phyloP scores from a whole-genome alignment of 2,797 vertebrate species.

The Hyperoplus immaculatus region DNA sequence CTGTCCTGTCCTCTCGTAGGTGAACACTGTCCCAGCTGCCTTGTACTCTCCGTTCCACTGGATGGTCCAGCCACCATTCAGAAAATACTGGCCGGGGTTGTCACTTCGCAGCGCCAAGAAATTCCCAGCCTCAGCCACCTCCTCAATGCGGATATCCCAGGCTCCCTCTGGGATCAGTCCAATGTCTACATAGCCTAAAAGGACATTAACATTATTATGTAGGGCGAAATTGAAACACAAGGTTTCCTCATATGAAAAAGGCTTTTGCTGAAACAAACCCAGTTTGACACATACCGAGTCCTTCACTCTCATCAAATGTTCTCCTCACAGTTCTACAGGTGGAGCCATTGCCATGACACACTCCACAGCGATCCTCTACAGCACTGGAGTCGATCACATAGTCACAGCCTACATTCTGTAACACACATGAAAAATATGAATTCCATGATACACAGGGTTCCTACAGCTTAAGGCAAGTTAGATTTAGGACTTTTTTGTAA shows the following conservation, averaged over 20 bases:
- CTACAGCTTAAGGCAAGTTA: background rate
- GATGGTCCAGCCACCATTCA: constrained; percentile 96
- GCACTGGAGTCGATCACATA: constrained; percentile 92
- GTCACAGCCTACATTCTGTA: constrained; percentile 95
- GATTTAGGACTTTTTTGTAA: background rate
- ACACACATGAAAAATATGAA: constrained; percentile 37
- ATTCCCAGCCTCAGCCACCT: constrained; percentile 92
- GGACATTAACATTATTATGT: background rate
- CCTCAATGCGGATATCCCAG: constrained; percentile 92
- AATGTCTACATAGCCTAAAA: constrained; percentile 93
- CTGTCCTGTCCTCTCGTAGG: constrained; percentile 90
- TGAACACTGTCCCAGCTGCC: constrained; percentile 94
- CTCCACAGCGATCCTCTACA: constrained; percentile 93
- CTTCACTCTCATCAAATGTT: constrained; percentile 92
- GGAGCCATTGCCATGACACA: constrained; percentile 94
- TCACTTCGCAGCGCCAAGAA: constrained; percentile 93
- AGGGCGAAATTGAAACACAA: background rate
- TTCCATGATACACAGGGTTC: background rate
- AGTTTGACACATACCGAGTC: constrained; percentile 87
- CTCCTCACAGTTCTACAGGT: constrained; percentile 92
- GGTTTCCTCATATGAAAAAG: background rate
- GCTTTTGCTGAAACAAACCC: background rate
- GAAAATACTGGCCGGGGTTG: constrained; percentile 92
- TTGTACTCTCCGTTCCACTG: constrained; percentile 96
- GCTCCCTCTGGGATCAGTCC: constrained; percentile 95